Evolutionary conservation across 2,888 invertebrate species (phyloP), one percentile per base, ranked within the genome.

Genomic region (Catotricha subobsoleta): DNA sequence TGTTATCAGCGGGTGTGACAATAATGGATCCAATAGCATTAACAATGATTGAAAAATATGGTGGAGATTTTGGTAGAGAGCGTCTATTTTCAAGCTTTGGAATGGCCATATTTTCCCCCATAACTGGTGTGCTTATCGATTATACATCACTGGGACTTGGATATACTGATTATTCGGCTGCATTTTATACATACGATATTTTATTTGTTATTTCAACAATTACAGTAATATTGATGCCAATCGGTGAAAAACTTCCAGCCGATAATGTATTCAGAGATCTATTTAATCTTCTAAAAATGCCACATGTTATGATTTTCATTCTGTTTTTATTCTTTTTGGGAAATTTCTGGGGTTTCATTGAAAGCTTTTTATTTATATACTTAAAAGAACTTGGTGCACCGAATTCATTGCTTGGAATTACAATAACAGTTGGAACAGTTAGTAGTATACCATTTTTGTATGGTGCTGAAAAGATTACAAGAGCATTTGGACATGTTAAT

Each of bases 11-110:
- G 19, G 80, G 82, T n/a, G 80, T 86, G 1, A 83, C 83, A 10
- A 79, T 90, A 42, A 77, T 87, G 74, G 88, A 90, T 61, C 86
- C 88, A 0, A 83, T 87, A 46, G 82, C 86, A 1, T 64, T 88
- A 46, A 81, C 80, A 10, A 78, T 84, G 73, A 81, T 88, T 48
- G 84, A 84, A 57, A 76, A 80, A 54, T 79, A 80, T 52, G 80
- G 80, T 1, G 81, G 82, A 1, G 81, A 83, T 57, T 83, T 82
- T 56, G 84, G 83, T 1, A 69, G 80, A 51, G 83, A 84, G 56
- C 68, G 82, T 50, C 62, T 83, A 28, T 81, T 82, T 60, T 80
- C 81, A 8, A 81, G 80, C 51, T 70, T 83, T 44, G 83, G 82
- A 47, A 81, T 81, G 80, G 82, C 82, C 21, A 72, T 81, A 54